Conservation (phyloP, 35 echinoderm and acorn worm genomes). For the Lytechinus variegatus region DNA sequence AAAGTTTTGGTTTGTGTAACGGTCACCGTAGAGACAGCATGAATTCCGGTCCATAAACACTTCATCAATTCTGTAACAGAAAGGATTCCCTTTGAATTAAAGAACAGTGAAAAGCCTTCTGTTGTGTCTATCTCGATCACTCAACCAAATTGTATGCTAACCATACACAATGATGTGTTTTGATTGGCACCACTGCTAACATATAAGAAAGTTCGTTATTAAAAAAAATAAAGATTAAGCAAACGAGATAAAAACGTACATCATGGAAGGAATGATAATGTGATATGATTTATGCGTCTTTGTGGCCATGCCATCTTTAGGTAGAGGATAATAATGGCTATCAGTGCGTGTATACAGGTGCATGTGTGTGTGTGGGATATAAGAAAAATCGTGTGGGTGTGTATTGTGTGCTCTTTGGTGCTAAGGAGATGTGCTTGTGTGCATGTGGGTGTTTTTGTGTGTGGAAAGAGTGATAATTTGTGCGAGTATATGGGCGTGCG, state of each 20-base stretch:
- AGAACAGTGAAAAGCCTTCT: not conserved
- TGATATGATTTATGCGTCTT: not conserved
- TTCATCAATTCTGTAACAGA: not conserved
- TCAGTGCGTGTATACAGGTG: no score
- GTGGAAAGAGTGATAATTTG: no score
- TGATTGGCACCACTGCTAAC: not conserved
- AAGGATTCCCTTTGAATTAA: conserved; percentile 17
- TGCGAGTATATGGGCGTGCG: no score
- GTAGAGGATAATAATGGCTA: no score
- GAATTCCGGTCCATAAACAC: conserved; percentile 20
- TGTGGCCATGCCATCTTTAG: not conserved
- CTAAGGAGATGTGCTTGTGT: no score
- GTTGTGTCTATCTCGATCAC: conserved; percentile 16
- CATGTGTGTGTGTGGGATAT: no score
- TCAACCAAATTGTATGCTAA: not conserved
- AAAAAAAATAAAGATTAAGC: not conserved
- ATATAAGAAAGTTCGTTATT: not conserved
- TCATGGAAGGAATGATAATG: not conserved
- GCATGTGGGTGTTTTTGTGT: no score
- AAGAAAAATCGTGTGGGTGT: no score
- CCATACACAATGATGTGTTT: not conserved
- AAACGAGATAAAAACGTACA: not conserved
- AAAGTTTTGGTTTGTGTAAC: conserved; percentile 21
- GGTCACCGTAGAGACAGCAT: conserved; percentile 25
- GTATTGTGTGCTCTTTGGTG: no score